These are phyloP conservation scores for Hirundichthys speculiger DNA, from an alignment of 2,113 vertebrate genomes.

Conservation along the genomic window DNA sequence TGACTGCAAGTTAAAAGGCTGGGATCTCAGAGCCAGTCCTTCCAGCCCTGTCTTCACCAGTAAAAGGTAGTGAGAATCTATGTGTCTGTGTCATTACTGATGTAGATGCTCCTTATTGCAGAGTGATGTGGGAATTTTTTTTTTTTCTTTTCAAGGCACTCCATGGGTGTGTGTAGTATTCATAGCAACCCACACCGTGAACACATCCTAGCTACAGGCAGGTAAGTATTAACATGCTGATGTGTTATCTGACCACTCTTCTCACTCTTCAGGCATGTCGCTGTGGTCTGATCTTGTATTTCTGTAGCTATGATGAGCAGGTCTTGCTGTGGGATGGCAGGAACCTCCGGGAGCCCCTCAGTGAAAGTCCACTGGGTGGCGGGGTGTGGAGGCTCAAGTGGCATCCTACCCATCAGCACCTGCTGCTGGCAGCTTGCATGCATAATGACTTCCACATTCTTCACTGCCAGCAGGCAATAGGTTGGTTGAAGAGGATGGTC, in stretches of 20 bases:
- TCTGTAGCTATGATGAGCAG: constrained; percentile 90
- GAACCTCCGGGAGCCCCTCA: constrained; percentile 85
- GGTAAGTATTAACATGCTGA: constrained; percentile 75
- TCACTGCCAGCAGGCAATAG: constrained; percentile 81
- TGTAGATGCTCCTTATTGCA: neutral
- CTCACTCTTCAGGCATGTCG: neutral
- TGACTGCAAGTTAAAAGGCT: constrained; percentile 91
- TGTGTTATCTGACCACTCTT: neutral
- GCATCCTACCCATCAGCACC: constrained; percentile 84
- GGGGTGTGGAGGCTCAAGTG: constrained; percentile 96
- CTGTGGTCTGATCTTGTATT: neutral
- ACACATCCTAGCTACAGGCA: constrained; percentile 91
- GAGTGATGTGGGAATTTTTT: neutral
- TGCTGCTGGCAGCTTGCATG: constrained; percentile 95
- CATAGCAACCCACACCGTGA: constrained; percentile 89
- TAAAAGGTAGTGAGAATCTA: constrained; percentile 75
- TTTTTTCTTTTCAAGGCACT: constrained; percentile 82
- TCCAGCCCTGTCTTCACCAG: constrained; percentile 84
- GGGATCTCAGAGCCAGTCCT: constrained; percentile 85
- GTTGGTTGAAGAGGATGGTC: constrained; percentile 56
- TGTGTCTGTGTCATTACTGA: neutral
- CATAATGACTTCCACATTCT: constrained; percentile 90
- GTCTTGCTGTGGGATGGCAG: constrained; percentile 92
- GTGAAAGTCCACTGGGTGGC: constrained; percentile 82
- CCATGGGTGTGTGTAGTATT: constrained; percentile 96